Conservation (phyloP, 1,140 invertebrate species). For the Ylistrum balloti region DNA sequence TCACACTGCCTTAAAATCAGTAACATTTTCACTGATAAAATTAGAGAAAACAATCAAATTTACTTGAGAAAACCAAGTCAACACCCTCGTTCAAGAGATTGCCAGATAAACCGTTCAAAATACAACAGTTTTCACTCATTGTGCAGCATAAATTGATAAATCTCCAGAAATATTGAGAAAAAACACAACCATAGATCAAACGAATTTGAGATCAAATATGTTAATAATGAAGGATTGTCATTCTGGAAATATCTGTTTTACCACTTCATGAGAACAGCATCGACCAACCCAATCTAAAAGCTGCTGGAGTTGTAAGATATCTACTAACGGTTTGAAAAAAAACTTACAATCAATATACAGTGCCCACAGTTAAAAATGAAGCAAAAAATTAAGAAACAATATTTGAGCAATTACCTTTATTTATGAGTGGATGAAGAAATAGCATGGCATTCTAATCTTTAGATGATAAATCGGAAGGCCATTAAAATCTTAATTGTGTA, state of each 20-base stretch:
- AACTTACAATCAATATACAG: neutral
- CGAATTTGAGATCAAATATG: neutral
- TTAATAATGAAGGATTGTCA: neutral
- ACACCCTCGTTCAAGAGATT: neutral
- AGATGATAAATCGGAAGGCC: constrained; percentile 17
- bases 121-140: constrained; percentile 29
- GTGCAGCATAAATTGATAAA: constrained; percentile 1
- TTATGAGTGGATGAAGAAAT: constrained; percentile 17
- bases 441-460: constrained; percentile 22
- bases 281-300: neutral
- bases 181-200: neutral
- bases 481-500: constrained; percentile 30
- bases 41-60: constrained; percentile 27
- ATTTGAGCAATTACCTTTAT: constrained; percentile 40
- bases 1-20: neutral
- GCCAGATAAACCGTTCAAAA: neutral
- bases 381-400: constrained; percentile 24
- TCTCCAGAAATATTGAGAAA: neutral
- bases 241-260: neutral
- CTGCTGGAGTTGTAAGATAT: neutral
- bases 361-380: constrained; percentile 32
- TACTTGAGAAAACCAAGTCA: neutral
- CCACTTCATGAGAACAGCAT: neutral
- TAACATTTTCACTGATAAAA: neutral
- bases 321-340: neutral